A percentile compares a stretch with the other conserved stretches of the same genome.
Evolutionary conservation across 1,140 invertebrate genomes (phyloP).

Genomic region (Drosophila oshimai): DNA sequence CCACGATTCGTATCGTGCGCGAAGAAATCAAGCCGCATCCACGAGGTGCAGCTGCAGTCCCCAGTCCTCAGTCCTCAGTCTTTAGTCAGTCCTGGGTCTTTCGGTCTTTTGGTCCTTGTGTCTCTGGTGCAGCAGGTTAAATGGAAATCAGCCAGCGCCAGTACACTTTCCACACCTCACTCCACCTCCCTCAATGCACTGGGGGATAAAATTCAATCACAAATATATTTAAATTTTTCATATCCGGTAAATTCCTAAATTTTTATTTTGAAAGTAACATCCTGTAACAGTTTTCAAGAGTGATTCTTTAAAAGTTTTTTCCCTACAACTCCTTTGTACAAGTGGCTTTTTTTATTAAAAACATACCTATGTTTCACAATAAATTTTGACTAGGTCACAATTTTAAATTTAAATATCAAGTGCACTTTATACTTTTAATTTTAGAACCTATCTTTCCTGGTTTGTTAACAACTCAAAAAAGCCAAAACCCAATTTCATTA

Average conservation of each 20-base stretch:
- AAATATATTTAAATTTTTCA: neutral
- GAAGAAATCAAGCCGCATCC: constrained; percentile 61
- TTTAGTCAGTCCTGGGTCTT: constrained; percentile 1
- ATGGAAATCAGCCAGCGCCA: constrained; percentile 74
- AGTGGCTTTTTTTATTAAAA: too few species aligned
- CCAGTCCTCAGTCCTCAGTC: neutral
- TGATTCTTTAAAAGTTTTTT: too few species aligned
- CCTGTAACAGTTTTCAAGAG: too few species aligned
- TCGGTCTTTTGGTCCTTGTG: constrained; percentile 21
- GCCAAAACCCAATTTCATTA: neutral
- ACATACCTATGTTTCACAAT: too few species aligned
- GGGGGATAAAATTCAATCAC: neutral
- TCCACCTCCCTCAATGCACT: constrained; percentile 4
- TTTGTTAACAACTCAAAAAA: too few species aligned
- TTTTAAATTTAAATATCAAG: too few species aligned
- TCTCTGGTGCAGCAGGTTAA: constrained; percentile 70
- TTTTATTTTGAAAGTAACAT: too few species aligned
- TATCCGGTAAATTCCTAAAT: too few species aligned
- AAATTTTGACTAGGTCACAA: too few species aligned
- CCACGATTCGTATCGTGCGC: constrained; percentile 74
- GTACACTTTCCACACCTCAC: constrained; percentile 10
- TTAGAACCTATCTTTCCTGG: too few species aligned
- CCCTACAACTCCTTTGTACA: too few species aligned
- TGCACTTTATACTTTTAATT: too few species aligned
- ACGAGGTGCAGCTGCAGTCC: constrained; percentile 54